These are phyloP conservation scores for Bedellia somnulentella DNA, from an alignment of 2,888 invertebrate species.

Conservation along the genomic window DNA sequence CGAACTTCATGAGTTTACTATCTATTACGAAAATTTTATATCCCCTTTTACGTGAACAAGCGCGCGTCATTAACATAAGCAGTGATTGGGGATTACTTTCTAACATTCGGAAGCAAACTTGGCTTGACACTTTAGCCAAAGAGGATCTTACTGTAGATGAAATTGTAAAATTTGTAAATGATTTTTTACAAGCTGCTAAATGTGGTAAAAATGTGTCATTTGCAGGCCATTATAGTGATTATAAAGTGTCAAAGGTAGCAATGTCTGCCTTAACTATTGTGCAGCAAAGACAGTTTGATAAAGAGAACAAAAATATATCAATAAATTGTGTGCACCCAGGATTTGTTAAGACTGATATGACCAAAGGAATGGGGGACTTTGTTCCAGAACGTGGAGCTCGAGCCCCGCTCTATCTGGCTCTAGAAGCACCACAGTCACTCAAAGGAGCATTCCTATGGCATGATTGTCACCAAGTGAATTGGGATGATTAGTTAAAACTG, in stretches of 20 bases:
- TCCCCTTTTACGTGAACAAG: conserved; percentile 69
- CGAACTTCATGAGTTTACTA: conserved; percentile 72
- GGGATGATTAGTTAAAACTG: conserved; percentile 51
- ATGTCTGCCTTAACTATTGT: conserved; percentile 50
- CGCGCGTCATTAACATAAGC: conserved; percentile 76
- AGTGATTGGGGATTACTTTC: conserved; percentile 60
- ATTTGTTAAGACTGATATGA: conserved; percentile 54
- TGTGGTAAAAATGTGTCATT: conserved; percentile 43
- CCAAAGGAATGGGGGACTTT: conserved; percentile 51
- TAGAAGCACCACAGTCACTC: conserved; percentile 43
- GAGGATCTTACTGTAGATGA: conserved; percentile 52
- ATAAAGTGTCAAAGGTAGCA: conserved; percentile 54
- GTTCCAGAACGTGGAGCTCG: conserved; percentile 42
- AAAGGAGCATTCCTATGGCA: conserved; percentile 54
- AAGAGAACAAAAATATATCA: conserved; percentile 50
- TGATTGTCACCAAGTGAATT: conserved; percentile 50
- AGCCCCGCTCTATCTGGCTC: conserved; percentile 41
- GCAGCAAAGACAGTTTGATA: conserved; percentile 41
- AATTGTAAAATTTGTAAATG: conserved; percentile 54
- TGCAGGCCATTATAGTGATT: conserved; percentile 48
- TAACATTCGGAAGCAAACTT: conserved; percentile 43
- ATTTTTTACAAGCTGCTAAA: conserved; percentile 58
- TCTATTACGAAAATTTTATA: conserved; percentile 68
- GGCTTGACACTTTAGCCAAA: conserved; percentile 41
- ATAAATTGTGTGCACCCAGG: conserved; percentile 54